Evolutionary conservation across 2,113 vertebrate genomes (phyloP).

Genomic region (Chaetops frenatus): DNA sequence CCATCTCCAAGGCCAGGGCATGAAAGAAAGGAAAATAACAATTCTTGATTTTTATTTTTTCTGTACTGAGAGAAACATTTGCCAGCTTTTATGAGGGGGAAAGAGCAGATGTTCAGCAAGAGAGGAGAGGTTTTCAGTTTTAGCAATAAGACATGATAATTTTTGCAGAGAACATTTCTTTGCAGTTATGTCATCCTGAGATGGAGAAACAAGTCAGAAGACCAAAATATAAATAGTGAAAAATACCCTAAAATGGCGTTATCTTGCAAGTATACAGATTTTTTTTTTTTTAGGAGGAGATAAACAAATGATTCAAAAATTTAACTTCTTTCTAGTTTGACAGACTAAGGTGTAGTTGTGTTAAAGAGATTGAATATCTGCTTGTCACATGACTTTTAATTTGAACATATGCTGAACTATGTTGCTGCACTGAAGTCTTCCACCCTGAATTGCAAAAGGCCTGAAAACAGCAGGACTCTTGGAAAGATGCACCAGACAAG

Average conservation of each 20-base stretch:
- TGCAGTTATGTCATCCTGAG: not conserved
- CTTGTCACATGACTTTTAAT: not conserved
- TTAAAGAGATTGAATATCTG: not conserved
- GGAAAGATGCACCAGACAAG: not conserved
- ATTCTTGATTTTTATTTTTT: not conserved
- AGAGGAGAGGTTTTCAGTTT: not conserved
- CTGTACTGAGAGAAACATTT: not conserved
- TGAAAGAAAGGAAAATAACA: conserved; percentile 2
- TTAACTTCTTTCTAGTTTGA: not conserved
- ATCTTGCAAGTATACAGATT: not conserved
- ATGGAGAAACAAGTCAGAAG: conserved; percentile 1
- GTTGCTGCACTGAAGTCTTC: not conserved
- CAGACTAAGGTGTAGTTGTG: not conserved
- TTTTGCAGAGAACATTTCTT: conserved; percentile 21
- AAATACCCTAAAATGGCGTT: not conserved
- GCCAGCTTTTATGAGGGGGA: not conserved
- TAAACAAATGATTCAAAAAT: not conserved
- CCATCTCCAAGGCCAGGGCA: not conserved
- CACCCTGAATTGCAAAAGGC: not conserved
- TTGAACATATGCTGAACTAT: not conserved
- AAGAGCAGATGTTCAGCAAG: conserved; percentile 13
- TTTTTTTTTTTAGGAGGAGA: not conserved
- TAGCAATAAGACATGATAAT: conserved; percentile 2
- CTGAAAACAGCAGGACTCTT: not conserved
- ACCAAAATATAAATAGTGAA: not conserved